Evolutionary conservation across 2,888 invertebrate species (phyloP), one percentile per base, ranked within the genome.

Genomic region (Gari tellinella): DNA sequence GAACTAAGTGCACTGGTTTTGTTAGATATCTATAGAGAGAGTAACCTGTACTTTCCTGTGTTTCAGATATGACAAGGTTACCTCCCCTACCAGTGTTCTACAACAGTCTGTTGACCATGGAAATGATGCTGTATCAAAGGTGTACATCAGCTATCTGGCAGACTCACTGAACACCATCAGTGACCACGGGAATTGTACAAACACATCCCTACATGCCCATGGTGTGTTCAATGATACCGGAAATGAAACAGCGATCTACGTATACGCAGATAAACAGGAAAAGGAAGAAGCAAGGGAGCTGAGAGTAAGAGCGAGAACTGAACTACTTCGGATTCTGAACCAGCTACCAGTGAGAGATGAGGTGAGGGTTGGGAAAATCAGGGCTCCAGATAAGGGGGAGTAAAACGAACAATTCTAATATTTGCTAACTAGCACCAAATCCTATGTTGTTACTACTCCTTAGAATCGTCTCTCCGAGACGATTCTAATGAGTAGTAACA

Each of bases 261-360:
- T 31, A 31, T 31, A 31, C 31, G 31, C 4, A 31, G 31, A 31
- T 31, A 10, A 31, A 10, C 5, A 31, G 10, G 87, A 88, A 69
- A 73, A 70, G 12, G 38, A 79, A 2, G 37, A 38, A 15, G 57
- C 41, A 10, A 23, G 46, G 37, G 52, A 46, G 41, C 49, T 51
- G 55, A 37, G 17, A 14, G 14, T 19, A 4, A 40, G 41, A 51
- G 65, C 23, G 49, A 65, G 60, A 45, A 79, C 56, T 68, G 52
- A 65, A 26, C 68, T 89, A 46, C 64, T 89, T 46, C 64, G 63
- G 8, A 62, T 81, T 12, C 74, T 89, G 48, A 53, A 72, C 23
- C 56, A 67, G 14, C 72, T 88, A n/a, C 84, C 87, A 7, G 72
- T 87, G 15, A 65, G 88, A 65, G 85, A 89, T 75, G 83, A 88